Conservation (phyloP, 2,113 vertebrate species). For the Numida meleagris region DNA sequence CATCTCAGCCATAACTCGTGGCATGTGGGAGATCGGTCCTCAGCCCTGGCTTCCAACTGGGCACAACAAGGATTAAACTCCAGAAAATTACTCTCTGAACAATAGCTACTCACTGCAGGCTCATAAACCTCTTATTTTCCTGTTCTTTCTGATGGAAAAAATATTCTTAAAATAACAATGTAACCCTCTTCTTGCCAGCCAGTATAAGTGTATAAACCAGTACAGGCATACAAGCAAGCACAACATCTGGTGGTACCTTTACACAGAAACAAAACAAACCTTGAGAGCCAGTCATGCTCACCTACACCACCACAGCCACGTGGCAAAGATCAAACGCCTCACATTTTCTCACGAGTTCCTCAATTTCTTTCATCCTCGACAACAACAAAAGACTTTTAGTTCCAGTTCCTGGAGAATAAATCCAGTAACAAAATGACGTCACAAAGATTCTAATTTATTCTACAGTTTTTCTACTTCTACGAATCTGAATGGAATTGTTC, state of each 20-base stretch:
- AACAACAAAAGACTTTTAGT: rapidly evolving
- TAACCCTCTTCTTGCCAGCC: background rate
- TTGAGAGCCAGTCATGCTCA: background rate
- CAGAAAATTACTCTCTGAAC: background rate
- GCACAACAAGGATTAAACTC: background rate
- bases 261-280: background rate
- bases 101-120: background rate
- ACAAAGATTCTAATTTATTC: background rate
- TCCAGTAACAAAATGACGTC: background rate
- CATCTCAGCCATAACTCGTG: background rate
- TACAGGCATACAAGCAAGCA: background rate
- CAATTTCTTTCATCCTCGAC: background rate
- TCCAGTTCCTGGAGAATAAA: background rate
- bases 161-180: background rate
- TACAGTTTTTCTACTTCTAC: background rate
- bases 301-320: background rate
- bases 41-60: background rate
- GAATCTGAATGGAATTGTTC: background rate
- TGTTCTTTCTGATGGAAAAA: background rate
- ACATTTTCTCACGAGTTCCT: background rate
- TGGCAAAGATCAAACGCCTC: background rate
- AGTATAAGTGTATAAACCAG: background rate
- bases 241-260: background rate
- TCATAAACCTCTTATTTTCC: background rate
- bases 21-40: background rate